Evolutionary conservation across 2,797 vertebrate species (phyloP).

Genomic region (Sylvia borin): DNA sequence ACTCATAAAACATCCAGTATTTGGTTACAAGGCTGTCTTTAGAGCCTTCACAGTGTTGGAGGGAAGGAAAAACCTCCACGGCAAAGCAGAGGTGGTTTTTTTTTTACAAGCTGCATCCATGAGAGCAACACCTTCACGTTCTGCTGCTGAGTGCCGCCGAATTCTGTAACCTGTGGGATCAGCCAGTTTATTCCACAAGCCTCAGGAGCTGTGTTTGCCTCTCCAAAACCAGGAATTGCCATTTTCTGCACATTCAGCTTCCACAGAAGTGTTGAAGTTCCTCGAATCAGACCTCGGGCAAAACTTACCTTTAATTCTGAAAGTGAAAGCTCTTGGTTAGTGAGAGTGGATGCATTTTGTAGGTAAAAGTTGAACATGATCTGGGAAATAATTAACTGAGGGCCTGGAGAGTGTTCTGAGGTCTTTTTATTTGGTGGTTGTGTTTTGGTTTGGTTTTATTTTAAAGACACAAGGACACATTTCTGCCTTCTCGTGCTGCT

Average conservation of each 20-base stretch:
- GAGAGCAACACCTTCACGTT: background rate
- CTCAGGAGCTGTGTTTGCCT: background rate
- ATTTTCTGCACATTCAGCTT: background rate
- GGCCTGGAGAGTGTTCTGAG: background rate
- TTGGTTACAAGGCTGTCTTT: slow-evolving; percentile 48
- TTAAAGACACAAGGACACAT: background rate
- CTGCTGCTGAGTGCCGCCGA: background rate
- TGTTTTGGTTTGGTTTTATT: background rate
- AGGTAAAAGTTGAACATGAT: background rate
- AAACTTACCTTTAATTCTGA: background rate
- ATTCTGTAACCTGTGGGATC: background rate
- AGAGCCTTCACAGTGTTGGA: background rate
- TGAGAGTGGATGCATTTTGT: background rate
- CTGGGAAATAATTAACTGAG: background rate
- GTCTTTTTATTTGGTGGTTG: background rate
- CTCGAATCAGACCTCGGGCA: background rate
- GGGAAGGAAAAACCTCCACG: background rate
- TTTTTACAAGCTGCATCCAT: background rate
- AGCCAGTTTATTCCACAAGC: background rate
- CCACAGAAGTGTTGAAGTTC: background rate
- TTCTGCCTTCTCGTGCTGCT: background rate
- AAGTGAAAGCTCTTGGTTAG: background rate
- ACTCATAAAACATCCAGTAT: slow-evolving; percentile 12
- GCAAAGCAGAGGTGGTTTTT: background rate
- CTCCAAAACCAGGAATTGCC: background rate